Conservation (phyloP, 2,797 vertebrate genomes). For the Pipistrellus pygmaeus region DNA sequence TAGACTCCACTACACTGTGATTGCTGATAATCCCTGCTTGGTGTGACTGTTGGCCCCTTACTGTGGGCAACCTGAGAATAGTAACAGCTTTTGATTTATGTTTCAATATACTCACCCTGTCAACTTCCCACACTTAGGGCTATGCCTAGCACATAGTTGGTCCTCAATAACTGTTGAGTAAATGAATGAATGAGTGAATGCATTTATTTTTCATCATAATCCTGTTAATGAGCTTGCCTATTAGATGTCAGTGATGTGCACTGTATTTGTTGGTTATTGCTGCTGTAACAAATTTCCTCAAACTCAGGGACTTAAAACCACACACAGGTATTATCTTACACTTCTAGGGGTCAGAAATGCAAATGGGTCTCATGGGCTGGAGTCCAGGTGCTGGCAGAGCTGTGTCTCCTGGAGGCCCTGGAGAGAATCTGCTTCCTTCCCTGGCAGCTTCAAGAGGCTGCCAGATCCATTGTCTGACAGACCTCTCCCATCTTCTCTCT, state of each 20-base stretch:
- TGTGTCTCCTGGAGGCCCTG: background rate
- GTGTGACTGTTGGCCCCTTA: background rate
- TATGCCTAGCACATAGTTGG: background rate
- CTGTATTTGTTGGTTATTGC: background rate
- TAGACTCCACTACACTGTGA: background rate
- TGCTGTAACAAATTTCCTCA: background rate
- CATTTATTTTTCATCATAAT: background rate
- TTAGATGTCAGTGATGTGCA: background rate
- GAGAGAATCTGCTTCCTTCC: background rate
- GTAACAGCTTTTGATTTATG: background rate
- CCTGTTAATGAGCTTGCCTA: background rate
- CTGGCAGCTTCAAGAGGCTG: background rate
- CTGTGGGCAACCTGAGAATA: background rate
- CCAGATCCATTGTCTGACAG: too few species aligned
- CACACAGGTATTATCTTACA: background rate
- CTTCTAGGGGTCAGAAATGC: background rate
- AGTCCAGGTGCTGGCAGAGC: background rate
- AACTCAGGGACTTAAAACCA: background rate
- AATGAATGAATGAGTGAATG: background rate
- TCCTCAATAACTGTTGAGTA: too few species aligned
- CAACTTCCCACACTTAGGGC: background rate
- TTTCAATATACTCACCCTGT: background rate
- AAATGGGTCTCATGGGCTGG: background rate
- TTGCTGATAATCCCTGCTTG: too few species aligned
- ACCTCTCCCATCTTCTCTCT: background rate